Evolutionary conservation across 2,113 vertebrate genomes (phyloP).

Genomic region (Neolamprologus modestus): DNA sequence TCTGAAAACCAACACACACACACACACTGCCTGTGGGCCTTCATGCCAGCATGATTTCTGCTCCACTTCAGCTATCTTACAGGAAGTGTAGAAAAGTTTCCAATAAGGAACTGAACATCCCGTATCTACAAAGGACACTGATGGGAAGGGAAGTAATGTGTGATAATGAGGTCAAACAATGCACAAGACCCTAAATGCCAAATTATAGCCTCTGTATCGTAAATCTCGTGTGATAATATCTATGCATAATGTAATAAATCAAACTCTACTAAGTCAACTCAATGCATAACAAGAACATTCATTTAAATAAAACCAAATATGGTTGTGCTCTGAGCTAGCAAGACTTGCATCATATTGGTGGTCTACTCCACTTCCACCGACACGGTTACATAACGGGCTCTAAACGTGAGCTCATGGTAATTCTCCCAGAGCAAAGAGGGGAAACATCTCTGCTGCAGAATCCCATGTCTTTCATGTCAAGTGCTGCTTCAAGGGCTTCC

Average conservation of each 20-base stretch:
- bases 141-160: background rate
- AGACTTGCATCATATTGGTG: background rate
- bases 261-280: background rate
- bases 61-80: background rate
- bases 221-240: background rate
- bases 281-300: background rate
- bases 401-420: conserved; percentile 23
- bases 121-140: background rate
- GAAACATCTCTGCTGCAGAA: conserved; percentile 6
- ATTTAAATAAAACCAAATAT: background rate
- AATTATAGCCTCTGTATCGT: background rate
- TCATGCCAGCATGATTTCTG: background rate
- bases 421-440: background rate
- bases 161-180: background rate
- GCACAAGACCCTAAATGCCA: background rate
- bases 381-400: conserved; percentile 21
- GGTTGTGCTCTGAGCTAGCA: background rate
- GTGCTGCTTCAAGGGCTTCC: conserved; percentile 8
- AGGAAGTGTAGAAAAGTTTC: background rate
- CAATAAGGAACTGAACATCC: background rate
- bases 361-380: conserved; percentile 17
- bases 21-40: background rate
- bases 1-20: background rate
- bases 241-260: background rate
- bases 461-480: conserved; percentile 15